These are phyloP conservation scores for Troides oblongomaculatus DNA, from an alignment of 2,888 invertebrate species.

Conservation along the genomic window DNA sequence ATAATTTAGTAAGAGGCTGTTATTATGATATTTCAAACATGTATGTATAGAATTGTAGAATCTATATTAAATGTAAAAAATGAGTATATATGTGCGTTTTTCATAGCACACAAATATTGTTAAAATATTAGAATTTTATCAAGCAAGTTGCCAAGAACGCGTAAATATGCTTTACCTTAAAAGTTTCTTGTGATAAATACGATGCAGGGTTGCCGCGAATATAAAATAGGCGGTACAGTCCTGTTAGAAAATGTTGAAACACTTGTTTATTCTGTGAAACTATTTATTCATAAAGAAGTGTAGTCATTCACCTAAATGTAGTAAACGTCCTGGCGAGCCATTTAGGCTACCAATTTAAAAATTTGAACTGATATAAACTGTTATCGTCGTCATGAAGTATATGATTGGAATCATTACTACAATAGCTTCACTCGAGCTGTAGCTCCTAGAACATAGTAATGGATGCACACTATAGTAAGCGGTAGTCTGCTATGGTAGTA, in stretches of 20 bases:
- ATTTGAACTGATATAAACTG: too few species aligned
- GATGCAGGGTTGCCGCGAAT: conserved; percentile 49
- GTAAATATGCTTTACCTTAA: conserved; percentile 62
- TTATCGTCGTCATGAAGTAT: too few species aligned
- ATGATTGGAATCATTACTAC: too few species aligned
- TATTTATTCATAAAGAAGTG: background rate
- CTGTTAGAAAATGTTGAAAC: conserved; percentile 29
- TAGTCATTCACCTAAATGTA: background rate
- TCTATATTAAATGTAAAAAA: background rate
- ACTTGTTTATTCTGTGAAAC: background rate
- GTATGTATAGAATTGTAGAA: too few species aligned
- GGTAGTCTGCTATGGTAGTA: background rate
- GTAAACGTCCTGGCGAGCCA: too few species aligned
- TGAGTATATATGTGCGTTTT: background rate
- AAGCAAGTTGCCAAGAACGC: conserved; percentile 39
- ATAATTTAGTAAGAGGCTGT: too few species aligned
- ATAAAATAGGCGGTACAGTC: conserved; percentile 54
- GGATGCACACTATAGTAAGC: too few species aligned
- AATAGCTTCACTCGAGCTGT: too few species aligned
- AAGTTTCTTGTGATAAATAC: conserved; percentile 64
- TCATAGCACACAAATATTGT: conserved; percentile 22
- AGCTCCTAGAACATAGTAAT: too few species aligned
- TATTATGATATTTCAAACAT: too few species aligned
- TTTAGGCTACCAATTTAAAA: too few species aligned
- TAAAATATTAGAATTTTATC: conserved; percentile 43